phyloP scores from a whole-genome alignment of 1,140 invertebrate genomes.

The Zaprionus africanus region DNA sequence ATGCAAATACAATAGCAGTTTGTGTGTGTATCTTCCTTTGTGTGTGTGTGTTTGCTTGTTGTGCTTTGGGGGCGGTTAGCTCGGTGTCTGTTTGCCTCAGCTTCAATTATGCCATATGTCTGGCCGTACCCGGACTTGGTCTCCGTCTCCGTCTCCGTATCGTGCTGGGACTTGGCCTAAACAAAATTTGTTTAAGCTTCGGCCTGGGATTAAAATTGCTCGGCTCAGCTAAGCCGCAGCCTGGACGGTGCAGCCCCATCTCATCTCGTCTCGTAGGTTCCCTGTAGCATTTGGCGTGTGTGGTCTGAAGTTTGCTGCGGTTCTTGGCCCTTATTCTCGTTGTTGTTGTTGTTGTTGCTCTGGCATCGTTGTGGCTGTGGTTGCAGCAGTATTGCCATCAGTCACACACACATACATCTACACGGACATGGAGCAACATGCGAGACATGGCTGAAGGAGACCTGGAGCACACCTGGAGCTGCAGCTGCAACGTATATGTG shows the following conservation, averaged over 20 bases:
- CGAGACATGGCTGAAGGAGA: background rate
- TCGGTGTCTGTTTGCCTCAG: conserved; percentile 34
- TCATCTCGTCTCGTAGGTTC: background rate
- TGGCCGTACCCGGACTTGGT: conserved; percentile 6
- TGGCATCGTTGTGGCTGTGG: conserved; percentile 7
- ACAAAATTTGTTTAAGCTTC: conserved; percentile 80
- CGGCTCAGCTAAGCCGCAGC: conserved; percentile 41
- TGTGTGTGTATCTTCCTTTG: conserved; percentile 1
- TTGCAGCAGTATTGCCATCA: conserved; percentile 35
- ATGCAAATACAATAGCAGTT: conserved; percentile 75
- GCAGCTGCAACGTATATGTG: conserved; percentile 32
- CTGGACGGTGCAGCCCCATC: conserved; percentile 26
- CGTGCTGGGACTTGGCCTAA: conserved; percentile 50
- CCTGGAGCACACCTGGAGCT: background rate
- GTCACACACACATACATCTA: background rate
- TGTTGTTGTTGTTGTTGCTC: conserved; percentile 13
- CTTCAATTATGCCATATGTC: conserved; percentile 79
- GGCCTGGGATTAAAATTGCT: conserved; percentile 75
- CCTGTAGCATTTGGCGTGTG: conserved; percentile 54
- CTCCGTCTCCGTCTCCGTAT: background rate
- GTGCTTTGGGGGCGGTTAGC: conserved; percentile 1
- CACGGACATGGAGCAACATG: background rate
- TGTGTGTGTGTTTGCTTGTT: conserved; percentile 8
- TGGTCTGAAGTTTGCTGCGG: conserved; percentile 62
- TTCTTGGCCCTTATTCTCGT: conserved; percentile 36